Conservation (phyloP, 2,113 vertebrate genomes). For the Ivindomyrus marchei region DNA sequence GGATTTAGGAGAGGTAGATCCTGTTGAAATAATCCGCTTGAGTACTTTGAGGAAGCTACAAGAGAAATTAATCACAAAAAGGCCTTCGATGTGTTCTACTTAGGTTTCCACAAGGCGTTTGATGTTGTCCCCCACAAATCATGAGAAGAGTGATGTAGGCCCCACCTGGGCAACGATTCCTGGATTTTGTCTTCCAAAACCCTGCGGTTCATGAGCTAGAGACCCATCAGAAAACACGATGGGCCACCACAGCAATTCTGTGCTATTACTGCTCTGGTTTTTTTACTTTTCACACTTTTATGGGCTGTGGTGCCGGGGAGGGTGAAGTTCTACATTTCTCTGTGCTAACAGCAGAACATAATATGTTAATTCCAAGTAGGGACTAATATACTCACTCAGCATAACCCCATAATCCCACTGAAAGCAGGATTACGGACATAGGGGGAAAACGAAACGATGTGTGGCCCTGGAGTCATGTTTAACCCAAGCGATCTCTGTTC, state of each 20-base stretch:
- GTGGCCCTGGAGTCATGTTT: background rate
- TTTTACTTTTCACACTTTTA: background rate
- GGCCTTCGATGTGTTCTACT: background rate
- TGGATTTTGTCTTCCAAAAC: background rate
- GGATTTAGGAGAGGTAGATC: too few species aligned
- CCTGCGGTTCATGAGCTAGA: background rate
- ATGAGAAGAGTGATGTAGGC: background rate
- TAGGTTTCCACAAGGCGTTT: too few species aligned
- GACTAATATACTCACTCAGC: background rate
- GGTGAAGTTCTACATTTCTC: background rate
- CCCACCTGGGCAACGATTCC: background rate
- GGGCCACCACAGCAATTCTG: background rate
- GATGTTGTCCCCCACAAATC: background rate
- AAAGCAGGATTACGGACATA: background rate
- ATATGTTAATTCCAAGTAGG: background rate
- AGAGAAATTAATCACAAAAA: background rate
- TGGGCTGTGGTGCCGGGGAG: background rate
- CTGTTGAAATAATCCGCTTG: too few species aligned
- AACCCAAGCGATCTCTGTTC: background rate
- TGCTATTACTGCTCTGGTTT: background rate
- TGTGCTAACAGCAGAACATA: background rate
- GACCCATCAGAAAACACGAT: background rate
- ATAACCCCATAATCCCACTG: constrained; percentile 6
- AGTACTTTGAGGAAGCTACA: too few species aligned
- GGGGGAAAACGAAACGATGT: background rate